A percentile compares a stretch with the other conserved stretches of the same genome.
These are phyloP conservation scores for Thamnophis sirtalis DNA, from an alignment of 2,113 vertebrate genomes.

Conservation along the genomic window DNA sequence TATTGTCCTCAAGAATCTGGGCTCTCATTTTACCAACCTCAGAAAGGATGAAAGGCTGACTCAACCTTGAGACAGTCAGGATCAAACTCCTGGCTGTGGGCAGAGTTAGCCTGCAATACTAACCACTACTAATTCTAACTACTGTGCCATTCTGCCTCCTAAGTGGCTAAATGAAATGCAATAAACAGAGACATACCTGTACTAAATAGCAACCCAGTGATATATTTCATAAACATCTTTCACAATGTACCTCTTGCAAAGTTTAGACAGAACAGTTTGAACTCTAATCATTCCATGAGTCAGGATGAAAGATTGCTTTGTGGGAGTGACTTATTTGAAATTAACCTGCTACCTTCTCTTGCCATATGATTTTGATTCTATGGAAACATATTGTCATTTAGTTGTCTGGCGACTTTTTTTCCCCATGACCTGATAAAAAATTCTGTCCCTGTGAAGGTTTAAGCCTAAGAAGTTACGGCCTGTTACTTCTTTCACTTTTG, in stretches of 20 bases:
- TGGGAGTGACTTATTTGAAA: not conserved
- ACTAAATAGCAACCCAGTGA: not conserved
- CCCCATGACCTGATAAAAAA: not conserved
- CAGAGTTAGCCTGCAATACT: not conserved
- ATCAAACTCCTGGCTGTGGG: not conserved
- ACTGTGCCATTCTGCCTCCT: not conserved
- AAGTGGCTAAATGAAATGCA: not conserved
- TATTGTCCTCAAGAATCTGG: not conserved
- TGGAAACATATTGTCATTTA: not conserved
- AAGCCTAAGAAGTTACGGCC: not conserved
- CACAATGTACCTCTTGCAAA: not conserved
- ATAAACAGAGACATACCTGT: not conserved
- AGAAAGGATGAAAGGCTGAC: not conserved
- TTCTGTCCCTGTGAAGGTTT: not conserved
- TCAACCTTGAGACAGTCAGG: not conserved
- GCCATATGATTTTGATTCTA: not conserved
- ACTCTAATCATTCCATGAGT: not conserved
- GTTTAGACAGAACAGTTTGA: not conserved
- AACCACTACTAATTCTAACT: not conserved
- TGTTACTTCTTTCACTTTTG: not conserved
- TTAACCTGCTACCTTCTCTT: not conserved
- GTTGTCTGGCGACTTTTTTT: not conserved
- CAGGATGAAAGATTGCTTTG: not conserved
- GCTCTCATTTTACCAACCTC: not conserved
- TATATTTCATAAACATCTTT: not conserved